A percentile compares a stretch with the other conserved stretches of the same genome.
Evolutionary conservation across 2,888 invertebrate genomes (phyloP).

Genomic region (Trissoscelio sp.): DNA sequence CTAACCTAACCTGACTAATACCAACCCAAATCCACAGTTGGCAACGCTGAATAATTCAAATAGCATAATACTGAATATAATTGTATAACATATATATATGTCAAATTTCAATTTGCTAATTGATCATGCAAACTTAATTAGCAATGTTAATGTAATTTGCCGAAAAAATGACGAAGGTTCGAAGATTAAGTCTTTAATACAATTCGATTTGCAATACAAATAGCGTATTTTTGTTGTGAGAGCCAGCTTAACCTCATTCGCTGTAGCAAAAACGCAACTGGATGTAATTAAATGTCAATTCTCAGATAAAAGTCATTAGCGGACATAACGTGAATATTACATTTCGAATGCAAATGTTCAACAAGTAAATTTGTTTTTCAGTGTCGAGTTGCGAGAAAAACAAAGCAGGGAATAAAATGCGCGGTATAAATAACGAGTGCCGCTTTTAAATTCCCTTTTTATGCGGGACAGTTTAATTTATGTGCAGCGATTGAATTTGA

Average conservation of each 20-base stretch:
- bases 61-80: no score
- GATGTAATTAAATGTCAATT: slow-evolving; percentile 32
- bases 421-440: slow-evolving; percentile 26
- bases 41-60: no score
- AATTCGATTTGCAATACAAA: slow-evolving; percentile 19
- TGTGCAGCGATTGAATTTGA: slow-evolving; percentile 15
- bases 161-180: slow-evolving; percentile 16
- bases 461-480: slow-evolving; percentile 18
- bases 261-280: not conserved
- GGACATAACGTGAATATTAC: slow-evolving; percentile 30
- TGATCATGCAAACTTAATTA: slow-evolving; percentile 40
- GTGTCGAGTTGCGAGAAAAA: not conserved
- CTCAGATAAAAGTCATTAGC: slow-evolving; percentile 27
- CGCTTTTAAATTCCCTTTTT: slow-evolving; percentile 29
- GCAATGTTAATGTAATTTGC: slow-evolving; percentile 54
- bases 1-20: no score
- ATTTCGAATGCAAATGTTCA: slow-evolving; percentile 32
- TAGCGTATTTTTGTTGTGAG: not conserved
- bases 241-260: slow-evolving; percentile 7
- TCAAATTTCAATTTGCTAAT: slow-evolving; percentile 40
- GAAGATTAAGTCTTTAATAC: slow-evolving; percentile 33
- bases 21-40: no score
- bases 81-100: no score
- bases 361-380: slow-evolving; percentile 40
- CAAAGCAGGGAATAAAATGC: slow-evolving; percentile 17